Conservation (phyloP, 1,140 invertebrate species). For the Heliconius congener region DNA sequence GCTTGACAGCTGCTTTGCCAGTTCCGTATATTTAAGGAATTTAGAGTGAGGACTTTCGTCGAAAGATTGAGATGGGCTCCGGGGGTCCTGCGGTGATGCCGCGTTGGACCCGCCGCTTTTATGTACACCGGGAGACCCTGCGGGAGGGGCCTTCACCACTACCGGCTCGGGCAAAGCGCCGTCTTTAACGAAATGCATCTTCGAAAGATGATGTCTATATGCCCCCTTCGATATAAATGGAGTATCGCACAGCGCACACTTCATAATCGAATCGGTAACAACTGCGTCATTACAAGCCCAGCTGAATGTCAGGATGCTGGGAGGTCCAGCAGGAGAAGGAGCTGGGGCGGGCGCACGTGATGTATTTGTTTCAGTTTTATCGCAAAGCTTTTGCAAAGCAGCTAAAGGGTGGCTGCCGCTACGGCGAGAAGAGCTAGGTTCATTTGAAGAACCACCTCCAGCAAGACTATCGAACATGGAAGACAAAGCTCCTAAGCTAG, state of each 20-base stretch:
- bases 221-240: slow-evolving; percentile 98
- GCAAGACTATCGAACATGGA: slow-evolving; percentile 94
- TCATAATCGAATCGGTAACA: slow-evolving; percentile 94
- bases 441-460: slow-evolving; percentile 78
- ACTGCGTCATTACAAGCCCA: slow-evolving; percentile 97
- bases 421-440: slow-evolving; percentile 82
- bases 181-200: slow-evolving; percentile 98
- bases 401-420: slow-evolving; percentile 93
- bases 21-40: slow-evolving; percentile 97
- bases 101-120: slow-evolving; percentile 78
- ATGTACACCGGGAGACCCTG: slow-evolving; percentile 70
- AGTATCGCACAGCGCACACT: slow-evolving; percentile 97
- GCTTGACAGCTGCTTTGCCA: slow-evolving; percentile 97
- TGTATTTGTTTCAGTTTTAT: slow-evolving; percentile 92
- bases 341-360: slow-evolving; percentile 70
- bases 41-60: slow-evolving; percentile 97
- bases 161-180: slow-evolving; percentile 89
- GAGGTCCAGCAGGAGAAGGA: slow-evolving; percentile 84
- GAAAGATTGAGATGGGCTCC: slow-evolving; percentile 83
- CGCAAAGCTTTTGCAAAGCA: slow-evolving; percentile 96
- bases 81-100: slow-evolving; percentile 81
- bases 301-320: slow-evolving; percentile 93
- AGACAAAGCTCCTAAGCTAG: slow-evolving; percentile 90
- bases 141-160: slow-evolving; percentile 79
- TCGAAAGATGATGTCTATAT: slow-evolving; percentile 97